Base-by-base conservation (phyloP, 2,797 vertebrate species). In the Lithobates pipiens region DNA sequence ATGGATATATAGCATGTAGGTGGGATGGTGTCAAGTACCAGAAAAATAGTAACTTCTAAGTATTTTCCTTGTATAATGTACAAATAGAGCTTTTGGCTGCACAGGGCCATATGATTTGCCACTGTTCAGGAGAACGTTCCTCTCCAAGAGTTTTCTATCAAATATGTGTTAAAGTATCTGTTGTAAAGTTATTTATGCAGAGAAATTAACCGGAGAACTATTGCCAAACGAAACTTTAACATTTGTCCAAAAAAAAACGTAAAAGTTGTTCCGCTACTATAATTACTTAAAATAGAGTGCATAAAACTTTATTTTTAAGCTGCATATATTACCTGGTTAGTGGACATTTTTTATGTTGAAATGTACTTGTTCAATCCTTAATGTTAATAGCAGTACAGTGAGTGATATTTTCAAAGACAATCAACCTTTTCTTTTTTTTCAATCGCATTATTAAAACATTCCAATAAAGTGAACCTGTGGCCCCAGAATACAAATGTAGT, bases 281-380 rank as follows among this genome's bases (percentile, higher is more conserved):
- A 54, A 76, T 76, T 16, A 76, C 13, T 76, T 27, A 57, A 77
- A 77, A 63, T 27, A 61, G 75, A 21, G 75, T 32, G 54, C 25
- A 77, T 54, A 76, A 39, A 72, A 72, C 34, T 23, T 77, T 57
- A 76, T 32, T 54, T 21, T 77, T 29, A 29, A 54, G 3, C 10
- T 50, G 44, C 27, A 21, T 27, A 1, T 54, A 27, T 27, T 74
- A n/a, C 32, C 10, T 23, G n/a, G 15, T 23, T 73, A 36, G 18
- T 25, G 34, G 36, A 23, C 71, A 39, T 18, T 44, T 25, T 25
- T 74, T 74, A 74, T 74, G 0, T 46, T 74, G 39, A 74, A 36
- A 44, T 74, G 39, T 15, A n/a, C 6, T 7, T 27, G 10, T 67
- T 15, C 4, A 29, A 13, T 25, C n/a, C 10, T 67, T 67, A 67